Evolutionary conservation across 2,888 invertebrate genomes (phyloP).

Genomic region (Phlogophora meticulosa): DNA sequence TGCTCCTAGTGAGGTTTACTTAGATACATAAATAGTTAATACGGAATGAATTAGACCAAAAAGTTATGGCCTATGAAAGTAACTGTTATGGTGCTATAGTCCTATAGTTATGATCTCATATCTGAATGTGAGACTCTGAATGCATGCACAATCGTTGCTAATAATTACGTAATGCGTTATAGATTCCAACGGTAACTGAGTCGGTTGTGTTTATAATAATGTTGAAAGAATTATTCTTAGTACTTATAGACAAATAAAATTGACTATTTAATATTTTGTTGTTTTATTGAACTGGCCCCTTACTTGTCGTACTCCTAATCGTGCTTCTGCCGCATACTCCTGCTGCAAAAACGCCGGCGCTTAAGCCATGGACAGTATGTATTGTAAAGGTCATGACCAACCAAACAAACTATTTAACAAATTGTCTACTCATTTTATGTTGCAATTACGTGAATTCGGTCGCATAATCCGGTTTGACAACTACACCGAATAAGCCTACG

Average conservation of each 20-base stretch:
- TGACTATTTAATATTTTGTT: constrained; percentile 76
- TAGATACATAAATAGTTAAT: constrained; percentile 62
- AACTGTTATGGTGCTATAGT: constrained; percentile 90
- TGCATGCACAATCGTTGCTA: constrained; percentile 78
- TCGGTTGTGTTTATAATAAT: constrained; percentile 88
- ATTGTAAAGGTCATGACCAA: neutral
- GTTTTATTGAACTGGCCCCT: constrained; percentile 63
- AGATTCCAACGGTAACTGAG: constrained; percentile 81
- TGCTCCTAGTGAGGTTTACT: constrained; percentile 61
- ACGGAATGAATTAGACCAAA: constrained; percentile 86
- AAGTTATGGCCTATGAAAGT: constrained; percentile 88
- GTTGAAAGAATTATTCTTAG: constrained; percentile 87
- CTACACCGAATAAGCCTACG: neutral
- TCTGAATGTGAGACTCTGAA: constrained; percentile 82
- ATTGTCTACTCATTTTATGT: neutral
- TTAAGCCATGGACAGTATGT: neutral
- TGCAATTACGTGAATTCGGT: neutral
- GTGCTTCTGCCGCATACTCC: no score
- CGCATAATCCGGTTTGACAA: constrained; percentile 1
- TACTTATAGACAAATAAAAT: constrained; percentile 88
- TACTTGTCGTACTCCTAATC: no score
- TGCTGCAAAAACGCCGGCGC: neutral
- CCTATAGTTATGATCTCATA: constrained; percentile 89
- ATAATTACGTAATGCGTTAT: constrained; percentile 71
- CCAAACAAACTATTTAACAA: neutral